Conservation (phyloP, 2,888 invertebrate species). For the Thereva nobilitata region DNA sequence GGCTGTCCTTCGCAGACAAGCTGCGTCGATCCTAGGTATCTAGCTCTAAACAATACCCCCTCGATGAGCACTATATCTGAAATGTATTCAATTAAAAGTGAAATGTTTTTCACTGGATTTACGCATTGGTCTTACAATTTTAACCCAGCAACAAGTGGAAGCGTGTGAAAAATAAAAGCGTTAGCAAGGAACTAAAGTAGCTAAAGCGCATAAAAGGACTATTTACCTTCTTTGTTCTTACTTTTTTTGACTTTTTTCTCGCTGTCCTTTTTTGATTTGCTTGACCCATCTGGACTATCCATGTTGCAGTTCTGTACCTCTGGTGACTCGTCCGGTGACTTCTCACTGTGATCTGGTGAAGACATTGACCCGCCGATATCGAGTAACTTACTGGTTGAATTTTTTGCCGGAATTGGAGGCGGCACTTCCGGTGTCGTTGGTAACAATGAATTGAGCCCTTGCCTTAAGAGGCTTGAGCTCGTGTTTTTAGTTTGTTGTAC, state of each 20-base stretch:
- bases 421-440: slow-evolving; percentile 55
- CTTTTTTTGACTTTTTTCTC: slow-evolving; percentile 59
- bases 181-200: slow-evolving; percentile 32
- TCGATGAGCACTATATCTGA: slow-evolving; percentile 89
- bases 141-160: slow-evolving; percentile 34
- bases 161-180: slow-evolving; percentile 34
- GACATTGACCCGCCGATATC: slow-evolving; percentile 51
- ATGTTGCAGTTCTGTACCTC: slow-evolving; percentile 56
- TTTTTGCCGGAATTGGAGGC: slow-evolving; percentile 55
- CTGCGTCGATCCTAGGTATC: slow-evolving; percentile 98
- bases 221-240: slow-evolving; percentile 62
- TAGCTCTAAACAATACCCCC: slow-evolving; percentile 96
- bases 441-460: slow-evolving; percentile 57
- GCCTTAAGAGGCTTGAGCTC: slow-evolving; percentile 47
- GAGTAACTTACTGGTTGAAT: slow-evolving; percentile 47
- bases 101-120: slow-evolving; percentile 1
- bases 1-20: slow-evolving; percentile 98
- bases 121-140: slow-evolving; percentile 20
- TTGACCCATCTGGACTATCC: slow-evolving; percentile 61
- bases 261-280: slow-evolving; percentile 60
- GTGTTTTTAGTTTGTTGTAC: slow-evolving; percentile 52
- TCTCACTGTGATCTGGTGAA: slow-evolving; percentile 58
- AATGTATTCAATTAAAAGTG: slow-evolving; percentile 12
- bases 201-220: slow-evolving; percentile 77
- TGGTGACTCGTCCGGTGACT: slow-evolving; percentile 60